These are phyloP conservation scores for Dolichopus griseipennis DNA, from an alignment of 2,888 invertebrate species.

Conservation along the genomic window DNA sequence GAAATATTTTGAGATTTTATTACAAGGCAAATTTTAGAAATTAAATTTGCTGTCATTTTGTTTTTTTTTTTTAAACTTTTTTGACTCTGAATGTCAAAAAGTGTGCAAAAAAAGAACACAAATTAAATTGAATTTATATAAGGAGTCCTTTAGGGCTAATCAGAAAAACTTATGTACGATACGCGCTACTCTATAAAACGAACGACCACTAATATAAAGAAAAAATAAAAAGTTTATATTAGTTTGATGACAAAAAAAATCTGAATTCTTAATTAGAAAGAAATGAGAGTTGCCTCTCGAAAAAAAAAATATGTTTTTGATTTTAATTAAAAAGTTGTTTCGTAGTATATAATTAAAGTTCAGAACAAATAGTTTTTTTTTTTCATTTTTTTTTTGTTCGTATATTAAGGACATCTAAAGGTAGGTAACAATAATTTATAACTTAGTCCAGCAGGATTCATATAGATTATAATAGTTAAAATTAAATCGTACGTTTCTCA, in stretches of 20 bases:
- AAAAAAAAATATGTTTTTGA: not conserved
- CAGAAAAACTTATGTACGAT: not conserved
- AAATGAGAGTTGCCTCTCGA: no score
- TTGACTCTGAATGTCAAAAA: no score
- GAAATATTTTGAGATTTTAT: no score
- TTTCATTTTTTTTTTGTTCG: not conserved
- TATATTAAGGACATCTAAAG: not conserved
- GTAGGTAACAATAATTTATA: not conserved
- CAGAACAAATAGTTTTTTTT: not conserved
- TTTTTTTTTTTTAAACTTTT: no score
- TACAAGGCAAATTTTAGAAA: no score
- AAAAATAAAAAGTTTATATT: no score
- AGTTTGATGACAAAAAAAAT: no score
- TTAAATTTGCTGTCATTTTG: no score
- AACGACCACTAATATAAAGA: no score
- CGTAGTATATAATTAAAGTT: not conserved
- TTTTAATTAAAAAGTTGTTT: slow-evolving; percentile 3
- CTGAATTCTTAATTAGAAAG: no score
- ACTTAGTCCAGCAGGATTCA: not conserved
- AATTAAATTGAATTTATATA: slow-evolving; percentile 6
- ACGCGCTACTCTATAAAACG: no score
- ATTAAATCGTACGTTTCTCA: no score
- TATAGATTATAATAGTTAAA: not conserved
- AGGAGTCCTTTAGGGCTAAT: slow-evolving; percentile 1
- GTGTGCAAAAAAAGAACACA: not conserved